Conservation (phyloP, 2,113 vertebrate species). For the Petaurus breviceps region DNA sequence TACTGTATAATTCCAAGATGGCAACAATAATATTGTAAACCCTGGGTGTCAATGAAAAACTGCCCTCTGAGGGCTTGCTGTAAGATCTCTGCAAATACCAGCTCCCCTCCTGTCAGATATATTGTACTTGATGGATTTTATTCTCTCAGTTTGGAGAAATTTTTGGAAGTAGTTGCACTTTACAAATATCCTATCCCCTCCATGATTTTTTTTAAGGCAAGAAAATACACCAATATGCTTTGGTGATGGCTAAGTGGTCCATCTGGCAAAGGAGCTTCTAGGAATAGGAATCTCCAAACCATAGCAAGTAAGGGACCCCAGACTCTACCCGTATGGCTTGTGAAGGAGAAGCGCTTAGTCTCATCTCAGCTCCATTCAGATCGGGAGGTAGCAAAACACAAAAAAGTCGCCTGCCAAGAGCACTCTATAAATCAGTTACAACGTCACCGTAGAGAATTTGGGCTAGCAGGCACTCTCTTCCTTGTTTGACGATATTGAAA, state of each 20-base stretch:
- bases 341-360: constrained; percentile 52
- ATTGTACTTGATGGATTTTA: neutral
- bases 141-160: neutral
- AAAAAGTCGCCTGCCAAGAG: constrained; percentile 19
- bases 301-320: constrained; percentile 12
- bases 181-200: neutral
- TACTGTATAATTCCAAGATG: neutral
- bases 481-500: constrained; percentile 54
- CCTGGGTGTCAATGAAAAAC: neutral
- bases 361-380: constrained; percentile 48
- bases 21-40: neutral
- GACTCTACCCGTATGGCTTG: neutral
- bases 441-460: constrained; percentile 58
- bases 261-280: constrained; percentile 51
- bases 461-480: neutral
- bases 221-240: constrained; percentile 63
- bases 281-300: constrained; percentile 60
- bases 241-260: constrained; percentile 63
- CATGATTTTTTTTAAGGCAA: constrained; percentile 54
- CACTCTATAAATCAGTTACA: constrained; percentile 33
- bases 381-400: constrained; percentile 64
- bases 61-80: neutral
- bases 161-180: neutral
- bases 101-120: neutral
- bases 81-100: neutral